Evolutionary conservation across 2,888 invertebrate genomes (phyloP).

Genomic region (Synanthedon myopaeformis): DNA sequence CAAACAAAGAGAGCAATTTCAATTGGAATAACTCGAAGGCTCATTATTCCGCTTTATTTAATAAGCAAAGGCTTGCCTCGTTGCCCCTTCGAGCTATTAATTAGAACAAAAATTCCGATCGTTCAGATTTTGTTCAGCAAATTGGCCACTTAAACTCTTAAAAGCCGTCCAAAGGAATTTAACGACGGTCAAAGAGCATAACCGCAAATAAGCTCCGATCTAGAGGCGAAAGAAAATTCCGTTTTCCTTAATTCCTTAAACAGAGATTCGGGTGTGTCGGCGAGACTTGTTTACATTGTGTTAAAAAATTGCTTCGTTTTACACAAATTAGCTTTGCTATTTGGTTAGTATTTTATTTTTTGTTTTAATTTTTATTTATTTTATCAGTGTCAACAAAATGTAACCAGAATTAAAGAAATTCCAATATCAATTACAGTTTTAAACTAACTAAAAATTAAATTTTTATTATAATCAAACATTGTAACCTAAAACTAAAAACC

Average conservation of each 20-base stretch:
- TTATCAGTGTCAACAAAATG: too few relatives aligned
- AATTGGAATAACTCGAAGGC: slow-evolving; percentile 28
- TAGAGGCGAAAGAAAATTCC: slow-evolving; percentile 59
- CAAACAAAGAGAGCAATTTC: slow-evolving; percentile 17
- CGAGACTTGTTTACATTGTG: slow-evolving; percentile 53
- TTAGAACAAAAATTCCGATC: slow-evolving; percentile 68
- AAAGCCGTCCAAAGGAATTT: slow-evolving; percentile 65
- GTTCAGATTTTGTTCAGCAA: slow-evolving; percentile 64
- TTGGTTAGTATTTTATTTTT: not conserved
- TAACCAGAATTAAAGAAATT: too few relatives aligned
- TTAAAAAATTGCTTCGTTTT: slow-evolving; percentile 29
- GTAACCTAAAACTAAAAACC: too few relatives aligned
- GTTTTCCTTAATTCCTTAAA: slow-evolving; percentile 65
- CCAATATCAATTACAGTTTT: too few relatives aligned
- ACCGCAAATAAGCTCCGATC: slow-evolving; percentile 69
- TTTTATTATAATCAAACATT: too few relatives aligned
- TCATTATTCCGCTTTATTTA: slow-evolving; percentile 52
- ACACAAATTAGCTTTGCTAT: slow-evolving; percentile 1
- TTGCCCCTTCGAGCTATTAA: slow-evolving; percentile 56
- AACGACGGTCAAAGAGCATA: slow-evolving; percentile 71
- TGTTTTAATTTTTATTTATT: not conserved
- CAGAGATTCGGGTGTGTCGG: slow-evolving; percentile 48
- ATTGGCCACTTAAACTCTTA: slow-evolving; percentile 69
- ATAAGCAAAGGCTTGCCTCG: slow-evolving; percentile 45
- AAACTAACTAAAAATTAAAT: too few relatives aligned